Conservation (phyloP, 2,113 vertebrate genomes). For the Stigmatopora nigra region DNA sequence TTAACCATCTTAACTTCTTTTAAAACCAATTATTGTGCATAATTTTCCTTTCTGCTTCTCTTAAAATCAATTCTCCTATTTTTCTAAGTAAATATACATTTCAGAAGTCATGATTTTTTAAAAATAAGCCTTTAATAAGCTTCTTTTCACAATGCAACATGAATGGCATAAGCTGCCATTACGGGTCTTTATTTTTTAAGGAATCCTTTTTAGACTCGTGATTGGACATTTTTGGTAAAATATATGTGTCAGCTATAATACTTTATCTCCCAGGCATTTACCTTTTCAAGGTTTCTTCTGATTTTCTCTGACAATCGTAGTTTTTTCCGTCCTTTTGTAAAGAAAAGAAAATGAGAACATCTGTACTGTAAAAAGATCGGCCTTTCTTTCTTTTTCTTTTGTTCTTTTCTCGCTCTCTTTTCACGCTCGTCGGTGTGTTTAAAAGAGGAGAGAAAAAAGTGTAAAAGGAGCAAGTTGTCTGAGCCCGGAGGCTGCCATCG, state of each 20-base stretch:
- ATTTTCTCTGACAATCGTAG: not conserved
- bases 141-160: no score
- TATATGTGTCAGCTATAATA: not conserved
- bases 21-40: no score
- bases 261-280: not conserved
- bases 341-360: not conserved
- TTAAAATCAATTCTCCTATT: no score
- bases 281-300: not conserved
- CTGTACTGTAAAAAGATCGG: not conserved
- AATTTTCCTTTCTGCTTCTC: no score
- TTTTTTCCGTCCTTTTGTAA: not conserved
- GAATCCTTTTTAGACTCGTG: no score
- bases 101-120: no score
- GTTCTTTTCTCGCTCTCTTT: constrained; percentile 19
- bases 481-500: constrained; percentile 57
- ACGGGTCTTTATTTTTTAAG: no score
- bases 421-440: constrained; percentile 39
- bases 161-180: no score
- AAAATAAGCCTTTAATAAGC: no score
- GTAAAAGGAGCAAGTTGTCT: constrained; percentile 32
- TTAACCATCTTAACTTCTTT: no score
- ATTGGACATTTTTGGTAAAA: no score
- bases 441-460: constrained; percentile 34
- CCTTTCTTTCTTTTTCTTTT: not conserved
- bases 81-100: no score